Percentiles rank a stretch among this genome's conserved stretches.
phyloP scores from a whole-genome alignment of 2,113 vertebrate genomes.

The Crypturellus undulatus region DNA sequence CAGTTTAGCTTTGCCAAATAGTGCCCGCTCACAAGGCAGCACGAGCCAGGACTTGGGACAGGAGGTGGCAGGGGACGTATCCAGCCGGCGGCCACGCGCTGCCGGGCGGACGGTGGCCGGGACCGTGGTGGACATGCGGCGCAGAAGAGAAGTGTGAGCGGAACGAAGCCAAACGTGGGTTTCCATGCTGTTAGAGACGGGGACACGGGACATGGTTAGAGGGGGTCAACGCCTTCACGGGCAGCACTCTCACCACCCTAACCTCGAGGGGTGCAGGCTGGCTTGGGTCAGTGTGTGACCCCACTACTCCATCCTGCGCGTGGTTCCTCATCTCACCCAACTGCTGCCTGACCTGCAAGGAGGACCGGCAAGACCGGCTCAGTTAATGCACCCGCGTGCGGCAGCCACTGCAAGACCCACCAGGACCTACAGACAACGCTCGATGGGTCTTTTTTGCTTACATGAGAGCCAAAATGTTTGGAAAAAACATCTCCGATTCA shows the following conservation, averaged over 20 bases:
- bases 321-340: constrained; percentile 83
- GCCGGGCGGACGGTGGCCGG: background rate
- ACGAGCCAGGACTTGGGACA: background rate
- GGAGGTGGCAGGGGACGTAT: fast-evolving
- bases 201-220: background rate
- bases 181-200: background rate
- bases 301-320: constrained; percentile 74
- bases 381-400: background rate
- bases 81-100: background rate
- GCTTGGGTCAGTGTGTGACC: constrained; percentile 73
- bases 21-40: background rate
- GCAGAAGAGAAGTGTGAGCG: background rate
- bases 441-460: background rate
- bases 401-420: background rate
- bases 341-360: constrained; percentile 89
- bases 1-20: background rate
- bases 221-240: background rate
- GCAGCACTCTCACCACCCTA: constrained; percentile 73
- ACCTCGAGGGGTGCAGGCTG: constrained; percentile 77
- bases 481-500: background rate
- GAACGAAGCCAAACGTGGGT: background rate
- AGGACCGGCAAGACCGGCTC: constrained; percentile 69
- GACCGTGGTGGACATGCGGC: background rate
- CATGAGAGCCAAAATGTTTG: fast-evolving
- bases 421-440: background rate